These are phyloP conservation scores for Microchrysa polita DNA, from an alignment of 2,888 invertebrate species.

Conservation along the genomic window DNA sequence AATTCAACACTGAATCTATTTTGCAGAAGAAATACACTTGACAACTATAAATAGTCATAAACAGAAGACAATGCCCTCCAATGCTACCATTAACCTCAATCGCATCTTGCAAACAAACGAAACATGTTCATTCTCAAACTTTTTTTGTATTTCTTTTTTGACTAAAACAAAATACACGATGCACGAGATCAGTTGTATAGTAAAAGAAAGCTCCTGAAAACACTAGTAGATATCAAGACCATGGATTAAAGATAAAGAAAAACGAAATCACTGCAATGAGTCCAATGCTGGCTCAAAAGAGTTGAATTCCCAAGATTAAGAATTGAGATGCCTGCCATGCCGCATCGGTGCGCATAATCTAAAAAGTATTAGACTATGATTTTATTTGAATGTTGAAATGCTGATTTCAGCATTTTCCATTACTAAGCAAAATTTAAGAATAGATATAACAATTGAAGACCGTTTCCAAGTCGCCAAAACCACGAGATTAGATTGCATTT, in stretches of 20 bases:
- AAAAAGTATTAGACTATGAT: not conserved
- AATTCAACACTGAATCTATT: not conserved
- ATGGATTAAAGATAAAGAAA: conserved; percentile 36
- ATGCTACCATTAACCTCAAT: conserved; percentile 32
- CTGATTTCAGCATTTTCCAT: conserved; percentile 24
- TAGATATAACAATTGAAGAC: no score
- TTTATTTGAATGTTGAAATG: conserved; percentile 4
- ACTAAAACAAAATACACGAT: not conserved
- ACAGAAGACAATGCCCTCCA: conserved; percentile 32
- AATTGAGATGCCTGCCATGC: conserved; percentile 24
- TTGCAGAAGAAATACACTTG: not conserved
- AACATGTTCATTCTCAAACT: conserved; percentile 22
- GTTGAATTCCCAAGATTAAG: conserved; percentile 37
- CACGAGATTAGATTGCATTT: conserved; percentile 46
- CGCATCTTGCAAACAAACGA: conserved; percentile 30
- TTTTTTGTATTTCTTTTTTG: conserved; percentile 19
- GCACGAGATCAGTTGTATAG: no score
- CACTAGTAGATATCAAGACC: not conserved
- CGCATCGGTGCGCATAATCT: conserved; percentile 24
- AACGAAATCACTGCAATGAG: conserved; percentile 36
- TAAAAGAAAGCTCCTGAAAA: no score
- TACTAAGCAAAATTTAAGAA: conserved; percentile 33
- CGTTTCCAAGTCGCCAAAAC: not conserved
- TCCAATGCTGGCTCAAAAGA: conserved; percentile 1
- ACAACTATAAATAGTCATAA: not conserved